Conservation (phyloP, 2,797 vertebrate genomes). For the Denticeps clupeoides region DNA sequence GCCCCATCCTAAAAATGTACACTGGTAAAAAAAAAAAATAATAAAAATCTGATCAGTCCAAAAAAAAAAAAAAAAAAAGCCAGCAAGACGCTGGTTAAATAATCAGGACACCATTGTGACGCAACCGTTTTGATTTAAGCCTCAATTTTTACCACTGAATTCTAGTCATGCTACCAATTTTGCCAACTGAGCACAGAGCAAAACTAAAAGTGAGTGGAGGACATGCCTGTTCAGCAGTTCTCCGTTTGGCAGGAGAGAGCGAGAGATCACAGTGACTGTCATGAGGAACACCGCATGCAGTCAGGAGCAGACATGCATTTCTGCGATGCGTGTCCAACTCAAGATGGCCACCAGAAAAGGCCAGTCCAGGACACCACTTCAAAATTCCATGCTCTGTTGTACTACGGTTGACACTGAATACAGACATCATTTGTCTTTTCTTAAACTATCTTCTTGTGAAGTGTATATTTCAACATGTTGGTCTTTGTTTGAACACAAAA, state of each 20-base stretch:
- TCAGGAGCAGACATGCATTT: conserved; percentile 5
- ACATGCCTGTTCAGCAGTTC: conserved; percentile 4
- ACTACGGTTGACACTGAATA: not conserved
- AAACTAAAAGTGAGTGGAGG: not conserved
- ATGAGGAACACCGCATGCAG: conserved; percentile 5
- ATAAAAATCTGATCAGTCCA: conserved; percentile 6
- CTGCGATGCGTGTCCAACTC: conserved; percentile 4
- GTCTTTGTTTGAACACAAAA: conserved; percentile 62
- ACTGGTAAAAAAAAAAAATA: no score
- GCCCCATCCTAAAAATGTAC: conserved; percentile 13
- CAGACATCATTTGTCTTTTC: not conserved
- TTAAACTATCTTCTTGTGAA: not conserved
- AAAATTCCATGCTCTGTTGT: not conserved
- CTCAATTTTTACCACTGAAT: not conserved
- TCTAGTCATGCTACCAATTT: conserved; percentile 1
- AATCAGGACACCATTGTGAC: not conserved
- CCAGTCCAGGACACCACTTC: not conserved
- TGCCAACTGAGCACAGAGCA: not conserved
- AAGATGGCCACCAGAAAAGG: not conserved
- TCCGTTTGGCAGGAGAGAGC: conserved; percentile 9
- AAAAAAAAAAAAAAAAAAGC: conserved; percentile 1
- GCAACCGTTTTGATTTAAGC: not conserved
- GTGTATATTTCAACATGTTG: conserved; percentile 53
- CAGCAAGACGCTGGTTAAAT: conserved; percentile 1
- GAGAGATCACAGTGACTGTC: conserved; percentile 5